phyloP scores from a whole-genome alignment of 2,797 vertebrate genomes.

The Gymnoscopelus microlampas region DNA sequence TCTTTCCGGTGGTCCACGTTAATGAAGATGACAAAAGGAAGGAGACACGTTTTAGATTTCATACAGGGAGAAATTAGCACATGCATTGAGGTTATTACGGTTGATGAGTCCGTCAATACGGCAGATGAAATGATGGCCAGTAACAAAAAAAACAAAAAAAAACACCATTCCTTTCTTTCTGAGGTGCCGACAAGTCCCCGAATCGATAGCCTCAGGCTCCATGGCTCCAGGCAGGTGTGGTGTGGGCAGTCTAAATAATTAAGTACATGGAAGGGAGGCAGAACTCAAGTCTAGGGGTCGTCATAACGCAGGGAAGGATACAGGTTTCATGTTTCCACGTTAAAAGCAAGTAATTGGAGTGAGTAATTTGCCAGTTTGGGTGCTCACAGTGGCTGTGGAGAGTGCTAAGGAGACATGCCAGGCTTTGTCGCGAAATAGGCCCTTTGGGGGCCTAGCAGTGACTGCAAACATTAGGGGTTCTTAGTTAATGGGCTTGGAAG shows the following conservation, averaged over 20 bases:
- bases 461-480: slow-evolving; percentile 60
- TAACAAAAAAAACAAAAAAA: slow-evolving; percentile 35
- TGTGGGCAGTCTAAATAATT: slow-evolving; percentile 84
- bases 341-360: slow-evolving; percentile 82
- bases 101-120: slow-evolving; percentile 42
- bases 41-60: slow-evolving; percentile 54
- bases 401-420: slow-evolving; percentile 79
- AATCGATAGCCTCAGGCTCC: slow-evolving; percentile 81
- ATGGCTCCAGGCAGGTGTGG: slow-evolving; percentile 66
- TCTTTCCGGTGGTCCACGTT: slow-evolving; percentile 65
- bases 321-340: slow-evolving; percentile 75
- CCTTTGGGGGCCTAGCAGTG: slow-evolving; percentile 31
- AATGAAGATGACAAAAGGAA: slow-evolving; percentile 31
- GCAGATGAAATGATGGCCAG: slow-evolving; percentile 26
- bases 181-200: slow-evolving; percentile 64
- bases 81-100: slow-evolving; percentile 50
- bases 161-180: slow-evolving; percentile 49
- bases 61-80: slow-evolving; percentile 44
- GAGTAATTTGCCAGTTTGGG: slow-evolving; percentile 77
- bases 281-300: slow-evolving; percentile 71
- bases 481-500: slow-evolving; percentile 44
- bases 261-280: slow-evolving; percentile 75
- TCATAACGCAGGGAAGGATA: slow-evolving; percentile 82
- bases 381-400: slow-evolving; percentile 68
- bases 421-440: slow-evolving; percentile 34